Conservation (phyloP, 2,797 vertebrate genomes). For the Agapornis canus region DNA sequence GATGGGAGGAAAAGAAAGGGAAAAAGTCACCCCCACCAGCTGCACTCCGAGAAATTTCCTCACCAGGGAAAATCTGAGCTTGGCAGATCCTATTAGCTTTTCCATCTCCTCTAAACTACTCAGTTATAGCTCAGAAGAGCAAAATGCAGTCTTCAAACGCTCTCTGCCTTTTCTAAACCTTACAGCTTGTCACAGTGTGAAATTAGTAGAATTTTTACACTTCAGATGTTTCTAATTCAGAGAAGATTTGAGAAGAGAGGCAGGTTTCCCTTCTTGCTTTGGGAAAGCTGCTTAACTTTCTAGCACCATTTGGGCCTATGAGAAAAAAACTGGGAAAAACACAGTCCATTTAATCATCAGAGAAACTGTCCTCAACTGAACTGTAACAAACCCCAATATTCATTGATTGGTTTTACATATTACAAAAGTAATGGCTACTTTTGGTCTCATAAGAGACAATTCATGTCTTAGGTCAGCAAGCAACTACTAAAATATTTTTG, state of each 20-base stretch:
- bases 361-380: neutral
- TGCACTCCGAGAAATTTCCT: neutral
- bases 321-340: neutral
- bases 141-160: neutral
- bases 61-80: neutral
- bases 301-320: neutral
- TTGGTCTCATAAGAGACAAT: neutral
- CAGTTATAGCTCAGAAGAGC: neutral
- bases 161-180: neutral
- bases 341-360: neutral
- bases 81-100: neutral
- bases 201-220: neutral
- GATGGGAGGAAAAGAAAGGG: neutral
- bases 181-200: neutral
- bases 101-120: neutral
- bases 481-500: neutral
- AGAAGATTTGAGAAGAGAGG: neutral
- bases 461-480: neutral
- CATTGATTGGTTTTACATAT: neutral
- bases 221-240: conserved; percentile 8
- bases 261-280: neutral
- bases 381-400: neutral
- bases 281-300: neutral
- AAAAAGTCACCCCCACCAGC: neutral
- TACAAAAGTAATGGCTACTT: neutral